Percentiles rank a stretch among this genome's conserved stretches.
Conservation (phyloP, 2,113 vertebrate species). For the Isichthys henryi region DNA sequence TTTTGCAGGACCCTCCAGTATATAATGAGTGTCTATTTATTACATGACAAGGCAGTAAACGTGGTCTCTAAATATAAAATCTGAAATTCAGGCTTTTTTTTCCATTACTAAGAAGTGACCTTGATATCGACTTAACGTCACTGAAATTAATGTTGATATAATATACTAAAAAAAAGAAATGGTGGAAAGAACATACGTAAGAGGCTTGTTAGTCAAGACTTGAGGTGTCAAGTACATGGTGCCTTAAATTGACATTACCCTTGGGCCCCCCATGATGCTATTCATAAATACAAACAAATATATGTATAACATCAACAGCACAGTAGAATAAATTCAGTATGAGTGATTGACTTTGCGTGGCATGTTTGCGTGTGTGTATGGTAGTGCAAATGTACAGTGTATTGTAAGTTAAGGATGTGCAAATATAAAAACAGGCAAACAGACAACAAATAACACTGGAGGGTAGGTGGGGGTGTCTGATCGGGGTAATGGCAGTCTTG, state of each 20-base stretch:
- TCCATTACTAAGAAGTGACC: not conserved
- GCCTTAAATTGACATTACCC: not conserved
- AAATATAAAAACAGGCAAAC: not conserved
- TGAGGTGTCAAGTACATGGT: not conserved
- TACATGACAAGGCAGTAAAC: not conserved
- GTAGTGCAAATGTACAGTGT: not conserved
- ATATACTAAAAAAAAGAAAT: not conserved
- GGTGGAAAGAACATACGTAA: not conserved
- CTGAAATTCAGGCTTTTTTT: not conserved
- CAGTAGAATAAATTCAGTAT: not conserved
- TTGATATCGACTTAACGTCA: not conserved
- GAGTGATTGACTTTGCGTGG: not conserved
- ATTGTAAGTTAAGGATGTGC: not conserved
- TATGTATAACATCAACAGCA: not conserved
- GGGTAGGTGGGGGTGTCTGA: not conserved
- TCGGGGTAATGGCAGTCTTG: not conserved
- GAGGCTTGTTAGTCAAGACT: not conserved
- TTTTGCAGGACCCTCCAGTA: not conserved
- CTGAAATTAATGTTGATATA: not conserved
- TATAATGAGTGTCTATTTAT: not conserved
- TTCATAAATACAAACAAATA: not conserved
- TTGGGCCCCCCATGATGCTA: not conserved
- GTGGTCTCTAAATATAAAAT: not conserved
- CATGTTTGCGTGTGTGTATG: not conserved
- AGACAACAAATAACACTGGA: not conserved